Conservation (phyloP, 2,888 invertebrate species). For the Troides aeacus region DNA sequence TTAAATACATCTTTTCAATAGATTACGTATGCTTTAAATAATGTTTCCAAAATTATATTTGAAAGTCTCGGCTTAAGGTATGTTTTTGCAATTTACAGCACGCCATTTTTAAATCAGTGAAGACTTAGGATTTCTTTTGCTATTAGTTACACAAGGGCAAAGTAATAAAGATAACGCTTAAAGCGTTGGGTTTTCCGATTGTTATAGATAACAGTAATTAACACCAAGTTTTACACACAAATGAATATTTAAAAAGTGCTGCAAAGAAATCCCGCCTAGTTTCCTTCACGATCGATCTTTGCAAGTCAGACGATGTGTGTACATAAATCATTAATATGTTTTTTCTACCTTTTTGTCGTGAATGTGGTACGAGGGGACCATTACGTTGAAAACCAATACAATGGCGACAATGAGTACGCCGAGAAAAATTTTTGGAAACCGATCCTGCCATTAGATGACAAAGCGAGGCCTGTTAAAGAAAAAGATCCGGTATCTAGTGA, state of each 20-base stretch:
- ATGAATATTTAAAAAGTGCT: slow-evolving; percentile 13
- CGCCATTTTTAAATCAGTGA: not conserved
- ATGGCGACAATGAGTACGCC: slow-evolving; percentile 2
- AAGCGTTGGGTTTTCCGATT: slow-evolving; percentile 17
- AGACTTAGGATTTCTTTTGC: slow-evolving; percentile 1
- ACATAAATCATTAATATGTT: not conserved
- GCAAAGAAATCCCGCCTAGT: slow-evolving; percentile 1
- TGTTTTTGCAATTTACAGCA: slow-evolving; percentile 1
- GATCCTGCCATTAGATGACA: slow-evolving; percentile 1
- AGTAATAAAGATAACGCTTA: slow-evolving; percentile 19
- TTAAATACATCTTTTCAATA: not conserved
- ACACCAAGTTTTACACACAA: not conserved
- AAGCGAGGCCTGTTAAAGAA: slow-evolving; percentile 12
- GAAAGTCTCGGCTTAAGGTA: not conserved
- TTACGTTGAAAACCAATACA: slow-evolving; percentile 1
- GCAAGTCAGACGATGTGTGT: not conserved
- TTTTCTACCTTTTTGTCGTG: not conserved
- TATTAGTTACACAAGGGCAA: slow-evolving; percentile 5
- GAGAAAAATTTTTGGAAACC: slow-evolving; percentile 19
- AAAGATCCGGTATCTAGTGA: slow-evolving; percentile 48
- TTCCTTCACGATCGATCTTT: not conserved
- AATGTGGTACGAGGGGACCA: not conserved
- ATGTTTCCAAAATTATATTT: not conserved
- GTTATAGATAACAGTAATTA: slow-evolving; percentile 20
- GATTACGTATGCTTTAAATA: not conserved